Percentiles rank a stretch among this genome's conserved stretches.
phyloP scores from a whole-genome alignment of 2,113 vertebrate genomes.

The Acinonyx jubatus region DNA sequence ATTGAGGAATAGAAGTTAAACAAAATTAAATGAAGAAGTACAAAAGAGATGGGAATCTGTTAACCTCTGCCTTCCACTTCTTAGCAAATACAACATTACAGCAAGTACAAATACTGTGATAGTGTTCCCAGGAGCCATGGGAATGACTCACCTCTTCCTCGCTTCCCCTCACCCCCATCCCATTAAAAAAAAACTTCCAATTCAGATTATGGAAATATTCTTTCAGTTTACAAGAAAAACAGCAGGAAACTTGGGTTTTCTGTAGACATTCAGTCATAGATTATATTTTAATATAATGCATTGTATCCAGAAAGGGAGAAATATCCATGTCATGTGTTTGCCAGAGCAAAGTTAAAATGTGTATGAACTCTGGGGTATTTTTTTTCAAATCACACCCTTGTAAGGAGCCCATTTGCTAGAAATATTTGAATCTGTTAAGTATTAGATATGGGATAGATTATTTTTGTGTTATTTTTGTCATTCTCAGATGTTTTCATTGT shows the following conservation, averaged over 20 bases:
- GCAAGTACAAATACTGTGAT: neutral
- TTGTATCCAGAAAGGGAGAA: conserved; percentile 29
- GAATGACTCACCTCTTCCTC: neutral
- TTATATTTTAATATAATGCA: conserved; percentile 4
- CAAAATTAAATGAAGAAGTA: conserved; percentile 37
- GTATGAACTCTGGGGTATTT: conserved; percentile 27
- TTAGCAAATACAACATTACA: neutral
- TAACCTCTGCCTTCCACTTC: neutral
- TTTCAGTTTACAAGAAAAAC: neutral
- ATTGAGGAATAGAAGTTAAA: neutral
- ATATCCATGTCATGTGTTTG: neutral
- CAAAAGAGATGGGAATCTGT: neutral
- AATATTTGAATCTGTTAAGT: conserved; percentile 55
- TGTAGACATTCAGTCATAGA: conserved; percentile 19
- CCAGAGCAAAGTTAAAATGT: conserved; percentile 36
- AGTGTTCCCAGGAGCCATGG: neutral
- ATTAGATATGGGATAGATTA: conserved; percentile 12
- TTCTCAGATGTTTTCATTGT: conserved; percentile 49
- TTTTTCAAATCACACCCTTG: neutral
- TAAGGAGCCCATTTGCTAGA: conserved; percentile 27
- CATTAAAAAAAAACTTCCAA: neutral
- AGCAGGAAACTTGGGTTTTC: conserved; percentile 1
- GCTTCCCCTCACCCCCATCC: neutral
- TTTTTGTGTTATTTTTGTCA: conserved; percentile 48
- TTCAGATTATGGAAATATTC: conserved; percentile 8